Evolutionary conservation across 1,140 invertebrate species (phyloP).

Genomic region (Drosophila burlai): DNA sequence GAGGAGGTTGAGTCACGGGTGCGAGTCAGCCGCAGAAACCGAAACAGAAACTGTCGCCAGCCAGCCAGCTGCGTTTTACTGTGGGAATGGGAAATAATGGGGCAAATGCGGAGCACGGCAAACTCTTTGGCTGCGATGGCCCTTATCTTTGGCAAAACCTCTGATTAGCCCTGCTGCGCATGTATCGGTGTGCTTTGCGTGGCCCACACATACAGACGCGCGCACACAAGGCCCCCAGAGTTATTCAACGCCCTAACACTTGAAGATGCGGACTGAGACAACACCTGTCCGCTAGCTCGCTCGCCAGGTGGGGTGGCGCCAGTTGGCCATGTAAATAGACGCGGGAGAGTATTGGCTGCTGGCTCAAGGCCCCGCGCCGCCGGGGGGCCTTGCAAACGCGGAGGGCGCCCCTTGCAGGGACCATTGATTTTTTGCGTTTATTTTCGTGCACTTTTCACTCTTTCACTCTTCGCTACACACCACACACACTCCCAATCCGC

Average conservation of each 20-base stretch:
- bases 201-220: conserved; percentile 21
- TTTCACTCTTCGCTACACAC: conserved; percentile 46
- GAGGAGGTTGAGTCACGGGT: conserved; percentile 64
- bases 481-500: conserved; percentile 48
- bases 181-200: conserved; percentile 43
- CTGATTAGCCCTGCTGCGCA: conserved; percentile 76
- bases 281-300: conserved; percentile 65
- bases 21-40: conserved; percentile 25
- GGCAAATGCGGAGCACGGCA: conserved; percentile 37
- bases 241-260: conserved; percentile 24
- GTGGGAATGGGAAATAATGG: conserved; percentile 29
- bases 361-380: conserved; percentile 24
- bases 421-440: conserved; percentile 73
- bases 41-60: conserved; percentile 13
- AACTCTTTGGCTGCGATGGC: conserved; percentile 25
- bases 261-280: conserved; percentile 38
- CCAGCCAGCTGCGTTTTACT: conserved; percentile 48
- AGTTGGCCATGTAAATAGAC: conserved; percentile 47
- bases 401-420: conserved; percentile 2
- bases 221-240: neutral
- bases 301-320: conserved; percentile 67
- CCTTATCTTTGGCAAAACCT: conserved; percentile 71
- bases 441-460: conserved; percentile 64
- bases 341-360: conserved; percentile 22
- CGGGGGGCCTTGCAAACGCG: neutral